Conservation (phyloP, 1,140 invertebrate genomes). For the Aphaenogaster rudis region DNA sequence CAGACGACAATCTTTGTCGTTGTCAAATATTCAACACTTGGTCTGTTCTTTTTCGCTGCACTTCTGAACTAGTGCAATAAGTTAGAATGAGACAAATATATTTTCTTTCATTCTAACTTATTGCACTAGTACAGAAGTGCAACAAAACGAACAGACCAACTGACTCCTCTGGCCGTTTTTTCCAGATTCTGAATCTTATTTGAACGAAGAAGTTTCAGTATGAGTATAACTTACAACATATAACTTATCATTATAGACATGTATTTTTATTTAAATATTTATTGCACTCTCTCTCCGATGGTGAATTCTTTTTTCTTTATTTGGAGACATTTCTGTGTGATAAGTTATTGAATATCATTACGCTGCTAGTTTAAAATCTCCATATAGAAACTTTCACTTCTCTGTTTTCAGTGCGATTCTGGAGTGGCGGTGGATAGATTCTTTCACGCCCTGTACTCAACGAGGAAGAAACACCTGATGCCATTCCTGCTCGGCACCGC, state of each 20-base stretch:
- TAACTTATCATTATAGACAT: not conserved
- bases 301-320: not conserved
- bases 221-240: slow-evolving; percentile 1
- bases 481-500: slow-evolving; percentile 94
- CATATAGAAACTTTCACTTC: not conserved
- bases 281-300: not conserved
- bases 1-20: not conserved
- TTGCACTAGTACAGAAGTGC: too few relatives aligned
- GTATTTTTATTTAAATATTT: not conserved
- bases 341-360: slow-evolving; percentile 1
- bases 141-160: too few relatives aligned
- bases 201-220: not conserved
- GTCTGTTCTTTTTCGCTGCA: too few relatives aligned
- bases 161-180: not conserved
- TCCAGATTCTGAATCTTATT: not conserved
- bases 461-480: slow-evolving; percentile 89
- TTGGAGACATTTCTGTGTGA: not conserved
- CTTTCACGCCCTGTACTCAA: slow-evolving; percentile 96
- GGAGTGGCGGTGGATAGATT: slow-evolving; percentile 96
- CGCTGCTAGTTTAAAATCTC: not conserved
- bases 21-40: not conserved
- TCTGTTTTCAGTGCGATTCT: slow-evolving; percentile 93
- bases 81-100: too few relatives aligned
- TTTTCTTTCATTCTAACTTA: too few relatives aligned
- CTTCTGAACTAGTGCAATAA: too few relatives aligned